A percentile compares a stretch with the other conserved stretches of the same genome.
Evolutionary conservation across 2,888 invertebrate genomes (phyloP).

Genomic region (Limulus polyphemus): DNA sequence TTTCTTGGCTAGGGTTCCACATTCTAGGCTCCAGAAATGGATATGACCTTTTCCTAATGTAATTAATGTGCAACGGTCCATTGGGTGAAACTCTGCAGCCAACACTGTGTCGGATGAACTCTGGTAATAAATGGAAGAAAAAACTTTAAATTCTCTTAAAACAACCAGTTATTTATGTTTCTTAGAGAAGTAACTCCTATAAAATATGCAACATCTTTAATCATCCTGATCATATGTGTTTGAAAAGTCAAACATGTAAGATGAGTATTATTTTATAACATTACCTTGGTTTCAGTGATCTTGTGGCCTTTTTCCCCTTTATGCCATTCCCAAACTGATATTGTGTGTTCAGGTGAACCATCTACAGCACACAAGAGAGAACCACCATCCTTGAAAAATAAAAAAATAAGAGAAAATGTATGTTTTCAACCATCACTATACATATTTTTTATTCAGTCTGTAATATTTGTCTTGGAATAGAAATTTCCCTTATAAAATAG

Average conservation of each 20-base stretch:
- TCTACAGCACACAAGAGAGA: conserved; percentile 67
- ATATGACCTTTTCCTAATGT: conserved; percentile 85
- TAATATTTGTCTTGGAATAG: no score
- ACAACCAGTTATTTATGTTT: no score
- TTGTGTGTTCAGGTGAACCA: conserved; percentile 73
- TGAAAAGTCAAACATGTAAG: no score
- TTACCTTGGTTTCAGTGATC: conserved; percentile 77
- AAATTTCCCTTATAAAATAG: no score
- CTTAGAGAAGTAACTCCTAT: no score
- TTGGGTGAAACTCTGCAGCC: conserved; percentile 79
- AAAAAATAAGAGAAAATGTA: conserved; percentile 2
- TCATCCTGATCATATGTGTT: no score
- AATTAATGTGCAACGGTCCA: conserved; percentile 72
- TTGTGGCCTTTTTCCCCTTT: conserved; percentile 65
- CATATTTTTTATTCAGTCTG: no score
- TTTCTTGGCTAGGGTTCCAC: conserved; percentile 67
- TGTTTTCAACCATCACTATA: no score
- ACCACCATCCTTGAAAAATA: conserved; percentile 57
- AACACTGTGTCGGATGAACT: conserved; percentile 84
- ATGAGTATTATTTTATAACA: background rate
- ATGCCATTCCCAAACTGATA: conserved; percentile 91
- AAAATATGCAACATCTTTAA: no score
- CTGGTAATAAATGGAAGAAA: conserved; percentile 39
- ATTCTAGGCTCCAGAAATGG: conserved; percentile 78
- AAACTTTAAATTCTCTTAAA: no score